Evolutionary conservation across 2,113 vertebrate species (phyloP), one percentile per base, ranked within the genome.

Genomic region (Empidonax traillii): DNA sequence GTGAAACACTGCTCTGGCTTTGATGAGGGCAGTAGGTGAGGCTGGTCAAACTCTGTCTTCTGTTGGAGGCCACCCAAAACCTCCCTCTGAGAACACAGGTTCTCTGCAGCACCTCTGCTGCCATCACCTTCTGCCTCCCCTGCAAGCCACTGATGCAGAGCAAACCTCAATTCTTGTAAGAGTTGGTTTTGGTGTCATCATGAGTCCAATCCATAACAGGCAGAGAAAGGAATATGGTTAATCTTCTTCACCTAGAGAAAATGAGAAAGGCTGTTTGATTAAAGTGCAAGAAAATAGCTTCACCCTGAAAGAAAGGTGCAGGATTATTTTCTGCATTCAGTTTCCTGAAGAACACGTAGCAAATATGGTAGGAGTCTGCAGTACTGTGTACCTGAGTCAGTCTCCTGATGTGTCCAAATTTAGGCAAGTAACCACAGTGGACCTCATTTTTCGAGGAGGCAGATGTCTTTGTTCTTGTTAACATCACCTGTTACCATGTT

Each of bases 91-190:
- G 89, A 89, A 35, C 21, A 61, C 2, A 2, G 4, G 65, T 96
- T 85, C 52, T 95, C 69, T 93, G 35, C 55, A 94, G 43, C 39
- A 71, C 33, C 58, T 72, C 78, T 94, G 21, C 35, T 93, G 58
- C 43, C 28, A 18, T 56, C 2, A 4, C 3, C 6, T 12, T 10
- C 25, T 77, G 17, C 18, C 56, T 31, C n/a, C 33, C 2, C 1
- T 47, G 24, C 10, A 76, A 31, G 15, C 15, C 35, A 18, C 24
- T 24, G 19, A 19, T 0, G 0, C 27, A 49, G 47, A 86, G 53
- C 13, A 51, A 88, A 51, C 9, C 5, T 69, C 23, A 44, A 5
- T 27, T 92, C 30, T 47, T 14, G 23, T 35, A 37, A 52, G 10
- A 35, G 86, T 72, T n/a, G 8, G 56, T 89, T 76, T 69, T 74